Conservation (phyloP, 2,888 invertebrate species). For the Caenorhabditis virilis region DNA sequence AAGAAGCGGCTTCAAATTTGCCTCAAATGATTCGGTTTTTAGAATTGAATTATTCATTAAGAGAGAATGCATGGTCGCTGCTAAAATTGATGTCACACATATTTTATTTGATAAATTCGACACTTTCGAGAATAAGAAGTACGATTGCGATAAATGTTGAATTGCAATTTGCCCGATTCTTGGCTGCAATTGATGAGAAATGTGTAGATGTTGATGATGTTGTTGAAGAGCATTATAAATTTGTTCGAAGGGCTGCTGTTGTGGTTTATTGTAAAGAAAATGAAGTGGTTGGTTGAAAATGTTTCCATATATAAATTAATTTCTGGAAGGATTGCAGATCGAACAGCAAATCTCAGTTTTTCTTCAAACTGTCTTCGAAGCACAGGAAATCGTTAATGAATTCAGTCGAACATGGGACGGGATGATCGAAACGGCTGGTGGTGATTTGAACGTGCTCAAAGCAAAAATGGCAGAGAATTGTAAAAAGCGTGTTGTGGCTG, state of each 20-base stretch:
- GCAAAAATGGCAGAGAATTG: conserved; percentile 26
- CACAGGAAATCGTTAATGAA: conserved; percentile 15
- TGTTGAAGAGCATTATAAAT: conserved; percentile 18
- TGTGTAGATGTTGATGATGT: conserved; percentile 32
- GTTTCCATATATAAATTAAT: background rate
- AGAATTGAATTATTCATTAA: conserved; percentile 8
- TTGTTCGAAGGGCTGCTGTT: conserved; percentile 6
- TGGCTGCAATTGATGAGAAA: conserved; percentile 33
- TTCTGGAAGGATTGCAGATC: conserved; percentile 9
- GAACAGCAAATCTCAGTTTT: conserved; percentile 18
- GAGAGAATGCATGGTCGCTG: conserved; percentile 26
- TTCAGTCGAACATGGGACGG: conserved; percentile 13
- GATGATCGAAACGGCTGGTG: conserved; percentile 4
- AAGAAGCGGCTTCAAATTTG: conserved; percentile 8
- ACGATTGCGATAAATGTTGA: conserved; percentile 5
- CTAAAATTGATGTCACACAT: conserved; percentile 18
- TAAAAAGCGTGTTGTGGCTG: conserved; percentile 8
- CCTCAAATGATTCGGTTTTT: conserved; percentile 18
- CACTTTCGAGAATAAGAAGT: conserved; percentile 13
- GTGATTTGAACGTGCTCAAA: conserved; percentile 20
- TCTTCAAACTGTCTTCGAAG: conserved; percentile 23
- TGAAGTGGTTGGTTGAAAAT: conserved; percentile 5
- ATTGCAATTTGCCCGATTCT: conserved; percentile 3
- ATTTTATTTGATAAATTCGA: conserved; percentile 15
- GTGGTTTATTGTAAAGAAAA: conserved; percentile 8